Conservation (phyloP, 2,113 vertebrate species). For the Scophthalmus maximus region DNA sequence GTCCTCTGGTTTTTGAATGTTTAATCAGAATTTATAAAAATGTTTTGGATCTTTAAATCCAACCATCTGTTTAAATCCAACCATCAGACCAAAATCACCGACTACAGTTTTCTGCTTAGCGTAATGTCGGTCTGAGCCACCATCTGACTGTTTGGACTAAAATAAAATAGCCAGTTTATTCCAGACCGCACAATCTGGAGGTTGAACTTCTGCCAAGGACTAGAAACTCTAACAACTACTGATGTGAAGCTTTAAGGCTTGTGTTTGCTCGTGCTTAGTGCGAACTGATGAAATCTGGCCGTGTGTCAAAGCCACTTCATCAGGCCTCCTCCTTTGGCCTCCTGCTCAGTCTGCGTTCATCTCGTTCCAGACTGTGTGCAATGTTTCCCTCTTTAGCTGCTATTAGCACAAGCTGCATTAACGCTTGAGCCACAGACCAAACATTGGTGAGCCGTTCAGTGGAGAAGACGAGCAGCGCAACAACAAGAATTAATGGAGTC, state of each 20-base stretch:
- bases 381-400: neutral
- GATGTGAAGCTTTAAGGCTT: neutral
- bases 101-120: too few species aligned
- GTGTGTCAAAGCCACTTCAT: neutral
- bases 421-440: slow-evolving; percentile 20
- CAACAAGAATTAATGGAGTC: slow-evolving; percentile 2
- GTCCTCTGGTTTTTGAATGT: too few species aligned
- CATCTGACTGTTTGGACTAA: slow-evolving; percentile 28
- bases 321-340: neutral
- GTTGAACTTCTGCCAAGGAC: neutral
- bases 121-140: neutral
- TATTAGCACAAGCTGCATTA: neutral
- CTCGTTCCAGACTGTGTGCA: neutral
- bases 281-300: neutral
- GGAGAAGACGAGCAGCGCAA: neutral
- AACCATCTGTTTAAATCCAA: slow-evolving; percentile 9
- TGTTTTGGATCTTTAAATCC: neutral
- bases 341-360: neutral
- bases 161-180: neutral
- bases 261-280: neutral
- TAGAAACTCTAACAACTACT: neutral
- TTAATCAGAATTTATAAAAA: neutral
- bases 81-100: too few species aligned
- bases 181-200: slow-evolving; percentile 4
- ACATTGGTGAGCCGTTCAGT: neutral